These are phyloP conservation scores for Pollimyrus isidori DNA, from an alignment of 2,113 vertebrate genomes.

Conservation along the genomic window DNA sequence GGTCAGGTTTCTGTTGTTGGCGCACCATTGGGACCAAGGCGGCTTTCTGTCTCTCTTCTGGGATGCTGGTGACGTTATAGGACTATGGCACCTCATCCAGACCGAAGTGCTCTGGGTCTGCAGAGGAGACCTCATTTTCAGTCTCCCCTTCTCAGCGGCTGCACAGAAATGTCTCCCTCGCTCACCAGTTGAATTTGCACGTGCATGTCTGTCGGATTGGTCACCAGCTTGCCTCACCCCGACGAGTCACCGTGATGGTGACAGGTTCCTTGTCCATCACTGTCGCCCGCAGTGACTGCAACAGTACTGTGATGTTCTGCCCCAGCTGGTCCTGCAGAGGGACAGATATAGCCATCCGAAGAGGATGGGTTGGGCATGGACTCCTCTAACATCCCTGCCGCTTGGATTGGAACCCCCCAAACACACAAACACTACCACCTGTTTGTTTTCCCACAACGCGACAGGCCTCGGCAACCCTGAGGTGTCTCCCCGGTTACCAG, in stretches of 20 bases:
- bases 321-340: neutral
- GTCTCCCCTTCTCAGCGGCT: neutral
- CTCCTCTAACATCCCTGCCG: neutral
- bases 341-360: neutral
- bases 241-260: neutral
- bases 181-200: neutral
- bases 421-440: neutral
- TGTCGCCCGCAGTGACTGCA: neutral
- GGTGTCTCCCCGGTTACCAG: neutral
- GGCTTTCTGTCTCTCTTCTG: neutral
- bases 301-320: neutral
- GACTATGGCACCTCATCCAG: neutral
- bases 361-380: neutral
- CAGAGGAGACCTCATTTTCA: neutral
- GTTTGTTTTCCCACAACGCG: neutral
- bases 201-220: neutral
- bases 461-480: neutral
- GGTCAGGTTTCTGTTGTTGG: neutral
- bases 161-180: neutral
- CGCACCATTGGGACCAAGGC: neutral
- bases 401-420: neutral
- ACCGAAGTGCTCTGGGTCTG: neutral
- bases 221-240: neutral
- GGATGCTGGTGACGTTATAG: neutral
- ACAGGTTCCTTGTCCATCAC: neutral